Base-by-base conservation (phyloP, 2,113 vertebrate genomes). In the Formicarius rufipectus region DNA sequence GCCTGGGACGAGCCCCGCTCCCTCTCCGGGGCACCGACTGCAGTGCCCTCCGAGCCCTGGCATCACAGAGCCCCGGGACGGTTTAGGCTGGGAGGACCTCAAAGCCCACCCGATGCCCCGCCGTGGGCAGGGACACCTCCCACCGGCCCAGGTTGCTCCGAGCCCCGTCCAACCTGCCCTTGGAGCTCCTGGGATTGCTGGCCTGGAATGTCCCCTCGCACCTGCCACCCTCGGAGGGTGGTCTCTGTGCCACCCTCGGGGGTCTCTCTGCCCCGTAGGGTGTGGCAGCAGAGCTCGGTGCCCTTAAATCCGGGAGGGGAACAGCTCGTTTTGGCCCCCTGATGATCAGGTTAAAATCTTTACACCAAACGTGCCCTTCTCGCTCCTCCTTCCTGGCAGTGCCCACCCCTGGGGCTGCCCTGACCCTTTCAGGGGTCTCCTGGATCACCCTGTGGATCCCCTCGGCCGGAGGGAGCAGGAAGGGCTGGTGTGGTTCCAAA, bases 221-320 rank as follows among this genome's bases (percentile, higher is more conserved):
- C 49, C n/a, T n/a, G n/a, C n/a, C n/a, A n/a, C n/a, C n/a, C 23
- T 1, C 37, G 45, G 11, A 2, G 47, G 44, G 45, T 17, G 50
- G 0, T 4, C 27, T 19, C 39, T 2, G 14, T 27, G 2, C 15
- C 14, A 1, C 39, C 25, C 8, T 3, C 16, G 0, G 0, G 44
- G 22, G 19, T 5, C n/a, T 62, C 47, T 9, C 23, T 35, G 9
- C 15, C 15, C 45, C 7, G 40, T 35, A 16, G 14, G 3, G 0
- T 18, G 49, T 39, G 66, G 39, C 58, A 30, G 42, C 31, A 3
- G 31, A 55, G 28, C 45, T 30, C 27, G n/a, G 8, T 0, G 5
- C 59, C 7, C 22, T 9, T 14, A 14, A 12, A 6, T 2, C 7
- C 5, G 6, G 20, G 50, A 5, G 7, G 2, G 28, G 21, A 49